These are phyloP conservation scores for Drosophila melanosoma DNA, from an alignment of 2,888 invertebrate species.

Conservation along the genomic window DNA sequence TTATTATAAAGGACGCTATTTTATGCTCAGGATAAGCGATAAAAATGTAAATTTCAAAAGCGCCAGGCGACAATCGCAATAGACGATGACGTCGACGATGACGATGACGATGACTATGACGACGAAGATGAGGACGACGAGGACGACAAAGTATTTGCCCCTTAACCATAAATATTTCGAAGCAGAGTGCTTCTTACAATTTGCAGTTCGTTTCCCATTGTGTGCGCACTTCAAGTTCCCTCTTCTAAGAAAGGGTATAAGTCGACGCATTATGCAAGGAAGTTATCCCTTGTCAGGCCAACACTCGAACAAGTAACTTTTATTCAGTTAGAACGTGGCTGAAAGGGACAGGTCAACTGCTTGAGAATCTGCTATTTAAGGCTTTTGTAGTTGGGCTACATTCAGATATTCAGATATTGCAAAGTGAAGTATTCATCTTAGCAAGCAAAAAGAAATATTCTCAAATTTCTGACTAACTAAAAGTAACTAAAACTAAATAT, in stretches of 20 bases:
- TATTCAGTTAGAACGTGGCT: neutral
- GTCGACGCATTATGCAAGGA: constrained; percentile 6
- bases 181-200: constrained; percentile 75
- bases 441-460: neutral
- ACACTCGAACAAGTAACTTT: neutral
- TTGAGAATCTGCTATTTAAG: neutral
- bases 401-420: neutral
- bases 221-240: constrained; percentile 51
- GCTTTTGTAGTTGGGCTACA: neutral
- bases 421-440: neutral
- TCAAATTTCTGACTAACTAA: neutral
- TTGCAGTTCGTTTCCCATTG: constrained; percentile 74
- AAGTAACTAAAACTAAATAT: too few relatives aligned
- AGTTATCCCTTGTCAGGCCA: neutral
- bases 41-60: constrained; percentile 92
- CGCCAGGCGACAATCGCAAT: constrained; percentile 55
- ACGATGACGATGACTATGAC: constrained; percentile 30
- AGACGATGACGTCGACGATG: constrained; percentile 36
- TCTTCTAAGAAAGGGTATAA: constrained; percentile 42
- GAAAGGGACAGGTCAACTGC: constrained; percentile 1
- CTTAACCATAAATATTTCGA: constrained; percentile 64
- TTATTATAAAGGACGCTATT: constrained; percentile 97
- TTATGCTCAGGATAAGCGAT: constrained; percentile 97
- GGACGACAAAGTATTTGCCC: constrained; percentile 39
- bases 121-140: constrained; percentile 8